Percentiles rank a stretch among this genome's conserved stretches.
phyloP scores from a whole-genome alignment of 2,888 invertebrate genomes.

The Thecocarcelia acutangulata region DNA sequence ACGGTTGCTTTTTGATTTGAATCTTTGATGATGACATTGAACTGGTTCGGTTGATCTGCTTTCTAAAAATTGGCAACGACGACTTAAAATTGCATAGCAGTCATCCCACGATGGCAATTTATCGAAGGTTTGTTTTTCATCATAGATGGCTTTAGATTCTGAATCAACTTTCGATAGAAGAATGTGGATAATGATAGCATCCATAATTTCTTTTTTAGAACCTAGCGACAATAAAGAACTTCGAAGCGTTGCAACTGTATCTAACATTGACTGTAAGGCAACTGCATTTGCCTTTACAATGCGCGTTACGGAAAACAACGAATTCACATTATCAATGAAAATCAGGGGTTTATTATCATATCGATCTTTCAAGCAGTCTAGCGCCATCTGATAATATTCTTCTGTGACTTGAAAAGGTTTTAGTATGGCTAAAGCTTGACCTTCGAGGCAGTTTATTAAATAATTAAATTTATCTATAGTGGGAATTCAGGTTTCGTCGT shows the following conservation, averaged over 20 bases:
- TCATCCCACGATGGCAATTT: constrained; percentile 9
- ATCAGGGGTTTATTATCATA: constrained; percentile 39
- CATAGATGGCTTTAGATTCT: not conserved
- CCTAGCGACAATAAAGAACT: constrained; percentile 28
- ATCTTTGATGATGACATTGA: not conserved
- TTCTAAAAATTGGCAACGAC: constrained; percentile 47
- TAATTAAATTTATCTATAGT: constrained; percentile 39
- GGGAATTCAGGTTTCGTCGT: constrained; percentile 15
- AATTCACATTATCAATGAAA: constrained; percentile 16
- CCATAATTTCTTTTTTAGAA: constrained; percentile 24
- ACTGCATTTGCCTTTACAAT: constrained; percentile 14
- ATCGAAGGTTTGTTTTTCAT: too few species aligned
- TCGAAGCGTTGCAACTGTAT: constrained; percentile 14
- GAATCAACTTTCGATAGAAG: not conserved
- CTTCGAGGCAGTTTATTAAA: constrained; percentile 34
- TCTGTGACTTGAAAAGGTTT: constrained; percentile 21
- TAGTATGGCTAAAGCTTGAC: constrained; percentile 17
- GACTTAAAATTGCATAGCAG: constrained; percentile 22
- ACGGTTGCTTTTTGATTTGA: constrained; percentile 2
- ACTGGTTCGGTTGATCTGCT: not conserved
- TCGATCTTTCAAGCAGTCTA: constrained; percentile 15
- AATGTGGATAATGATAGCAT: constrained; percentile 11
- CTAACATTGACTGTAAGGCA: constrained; percentile 13
- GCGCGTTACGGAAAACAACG: constrained; percentile 15
- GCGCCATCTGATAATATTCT: constrained; percentile 1